A percentile compares a stretch with the other conserved stretches of the same genome.
phyloP scores from a whole-genome alignment of 2,113 vertebrate species.

The Dolichallabes microphthalmus region DNA sequence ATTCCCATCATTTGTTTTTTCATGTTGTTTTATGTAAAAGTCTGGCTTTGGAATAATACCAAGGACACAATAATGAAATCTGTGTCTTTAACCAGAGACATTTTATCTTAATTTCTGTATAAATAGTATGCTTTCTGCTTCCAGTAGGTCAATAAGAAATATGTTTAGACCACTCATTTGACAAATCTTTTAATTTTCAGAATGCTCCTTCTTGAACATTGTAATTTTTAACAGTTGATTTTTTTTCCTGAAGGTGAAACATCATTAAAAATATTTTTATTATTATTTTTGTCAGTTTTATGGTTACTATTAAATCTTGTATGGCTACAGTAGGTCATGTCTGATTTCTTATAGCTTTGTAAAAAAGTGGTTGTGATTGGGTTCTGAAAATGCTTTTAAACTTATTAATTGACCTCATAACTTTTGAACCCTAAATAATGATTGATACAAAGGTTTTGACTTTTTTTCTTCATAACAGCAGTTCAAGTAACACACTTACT shows the following conservation, averaged over 20 bases:
- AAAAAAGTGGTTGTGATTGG: not conserved
- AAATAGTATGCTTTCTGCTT: not conserved
- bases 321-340: not conserved
- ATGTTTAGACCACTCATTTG: too few relatives aligned
- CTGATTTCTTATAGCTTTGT: not conserved
- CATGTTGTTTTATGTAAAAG: not conserved
- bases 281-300: not conserved
- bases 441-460: too few relatives aligned
- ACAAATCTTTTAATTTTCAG: not conserved
- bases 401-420: too few relatives aligned
- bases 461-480: too few relatives aligned
- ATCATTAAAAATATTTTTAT: not conserved
- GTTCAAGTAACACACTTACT: too few relatives aligned
- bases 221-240: not conserved
- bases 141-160: not conserved
- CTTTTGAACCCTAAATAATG: too few relatives aligned
- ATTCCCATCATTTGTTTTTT: not conserved
- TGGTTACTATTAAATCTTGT: not conserved
- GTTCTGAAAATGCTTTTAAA: too few relatives aligned
- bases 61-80: not conserved
- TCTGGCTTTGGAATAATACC: not conserved
- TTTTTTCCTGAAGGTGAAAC: not conserved
- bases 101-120: not conserved
- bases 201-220: not conserved
- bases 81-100: not conserved